Evolutionary conservation across 1,140 invertebrate genomes (phyloP).

Genomic region (Galendromus occidentalis): DNA sequence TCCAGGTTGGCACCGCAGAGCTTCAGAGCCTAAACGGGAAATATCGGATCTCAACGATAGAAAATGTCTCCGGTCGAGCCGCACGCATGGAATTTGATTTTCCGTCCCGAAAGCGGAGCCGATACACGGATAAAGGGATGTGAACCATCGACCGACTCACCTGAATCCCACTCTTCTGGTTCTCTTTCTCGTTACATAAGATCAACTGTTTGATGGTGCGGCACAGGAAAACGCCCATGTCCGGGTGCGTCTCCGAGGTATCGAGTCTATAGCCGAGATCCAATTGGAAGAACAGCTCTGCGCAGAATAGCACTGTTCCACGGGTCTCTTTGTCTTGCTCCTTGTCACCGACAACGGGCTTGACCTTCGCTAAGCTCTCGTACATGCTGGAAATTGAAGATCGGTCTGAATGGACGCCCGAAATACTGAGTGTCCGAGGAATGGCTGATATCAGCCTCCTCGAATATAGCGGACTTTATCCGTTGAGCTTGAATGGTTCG

Average conservation of each 20-base stretch:
- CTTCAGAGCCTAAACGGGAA: neutral
- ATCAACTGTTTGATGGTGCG: neutral
- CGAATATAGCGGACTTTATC: neutral
- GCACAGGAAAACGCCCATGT: neutral
- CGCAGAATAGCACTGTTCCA: neutral
- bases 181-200: neutral
- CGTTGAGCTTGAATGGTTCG: neutral
- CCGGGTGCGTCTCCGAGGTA: neutral
- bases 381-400: neutral
- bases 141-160: neutral
- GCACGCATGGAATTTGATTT: neutral
- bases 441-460: neutral
- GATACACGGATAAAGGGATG: too few species aligned
- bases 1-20: conserved; percentile 1
- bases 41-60: too few species aligned
- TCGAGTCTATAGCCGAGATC: neutral
- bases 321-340: neutral
- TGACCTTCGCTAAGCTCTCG: too few species aligned
- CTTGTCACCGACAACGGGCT: neutral
- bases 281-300: neutral
- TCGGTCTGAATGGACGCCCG: neutral
- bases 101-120: too few species aligned
- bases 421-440: neutral
- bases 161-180: conserved; percentile 3
- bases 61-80: too few species aligned